Evolutionary conservation across 1,140 invertebrate genomes (phyloP), one percentile per base, ranked within the genome.

Genomic region (Neodiprion pinetum): DNA sequence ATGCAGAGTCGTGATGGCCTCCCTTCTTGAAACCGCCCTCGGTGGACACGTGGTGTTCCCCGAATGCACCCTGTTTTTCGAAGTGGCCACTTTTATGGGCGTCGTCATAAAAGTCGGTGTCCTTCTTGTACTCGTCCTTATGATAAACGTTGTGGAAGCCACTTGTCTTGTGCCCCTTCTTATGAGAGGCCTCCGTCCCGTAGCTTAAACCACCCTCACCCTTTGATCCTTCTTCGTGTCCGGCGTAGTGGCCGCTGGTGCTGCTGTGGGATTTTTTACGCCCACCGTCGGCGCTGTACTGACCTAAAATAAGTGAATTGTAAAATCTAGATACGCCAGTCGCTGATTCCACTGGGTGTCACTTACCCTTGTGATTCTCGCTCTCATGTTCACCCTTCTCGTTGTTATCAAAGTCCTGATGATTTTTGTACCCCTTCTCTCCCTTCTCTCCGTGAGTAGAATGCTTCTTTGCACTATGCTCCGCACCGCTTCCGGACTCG

Each of bases 111-210:
- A 94, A 94, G 75, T 91, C 90, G 71, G 93, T 92, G 77, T 93
- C 91, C 81, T 94, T 94, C 82, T 93, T 93, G 87, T 90, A 94
- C 82, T 94, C 93, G 80, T 94, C 92, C 85, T 94, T 94, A 85
- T 91, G 90, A 82, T 92, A 93, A 2, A 93, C 90, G 77, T 93
- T 94, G 85, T 93, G 93, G 85, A 91, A 94, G 21, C 93, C 93
- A 4, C 89, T 93, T 7, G 92, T 91, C 74, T 93, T 92, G 70
- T 92, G 90, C 2, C 93, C 93, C 79, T 94, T 94, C 81, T 92
- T 92, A 85, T 91, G 90, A 79, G 82, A 84, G 73, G 92, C 91
- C 76, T 91, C 90, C 77, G 93, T 90, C 11, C 90, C 90, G 83
- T 90, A 92, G 80, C 90, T 91, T 71, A 88, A 89, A 21, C 91